phyloP scores from a whole-genome alignment of 1,140 invertebrate genomes.

The Archivesica marissinica region DNA sequence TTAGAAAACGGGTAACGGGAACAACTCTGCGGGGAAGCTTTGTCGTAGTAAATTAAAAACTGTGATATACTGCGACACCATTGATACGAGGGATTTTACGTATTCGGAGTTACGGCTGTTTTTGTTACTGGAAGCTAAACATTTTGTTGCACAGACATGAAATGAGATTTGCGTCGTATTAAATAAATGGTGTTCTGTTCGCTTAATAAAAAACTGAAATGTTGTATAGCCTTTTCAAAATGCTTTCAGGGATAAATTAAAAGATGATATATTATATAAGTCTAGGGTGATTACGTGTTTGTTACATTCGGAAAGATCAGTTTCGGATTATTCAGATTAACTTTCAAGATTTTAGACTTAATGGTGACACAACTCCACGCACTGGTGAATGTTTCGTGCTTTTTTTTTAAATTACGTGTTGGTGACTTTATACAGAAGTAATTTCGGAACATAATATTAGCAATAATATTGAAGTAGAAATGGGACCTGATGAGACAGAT shows the following conservation, averaged over 20 bases:
- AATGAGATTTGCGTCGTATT: too few relatives aligned
- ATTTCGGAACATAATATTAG: neutral
- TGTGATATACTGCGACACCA: neutral
- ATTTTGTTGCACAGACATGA: neutral
- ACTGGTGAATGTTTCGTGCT: neutral
- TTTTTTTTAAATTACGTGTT: too few relatives aligned
- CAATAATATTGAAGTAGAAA: neutral
- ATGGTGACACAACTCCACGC: constrained; percentile 9
- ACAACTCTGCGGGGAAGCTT: neutral
- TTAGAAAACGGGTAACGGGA: neutral
- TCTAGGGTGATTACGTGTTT: constrained; percentile 1
- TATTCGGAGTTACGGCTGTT: neutral
- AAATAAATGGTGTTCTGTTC: too few relatives aligned
- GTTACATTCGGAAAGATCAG: constrained; percentile 4
- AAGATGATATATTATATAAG: constrained; percentile 6
- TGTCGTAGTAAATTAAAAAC: constrained; percentile 7
- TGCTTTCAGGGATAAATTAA: neutral
- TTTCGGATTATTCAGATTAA: constrained; percentile 12
- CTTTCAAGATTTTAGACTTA: constrained; percentile 15
- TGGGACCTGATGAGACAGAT: neutral
- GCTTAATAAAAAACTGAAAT: too few relatives aligned
- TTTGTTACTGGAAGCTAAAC: neutral
- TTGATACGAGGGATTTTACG: constrained; percentile 7
- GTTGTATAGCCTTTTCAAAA: too few relatives aligned
- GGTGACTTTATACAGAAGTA: too few relatives aligned